A percentile compares a stretch with the other conserved stretches of the same genome.
phyloP scores from a whole-genome alignment of 1,140 invertebrate genomes.

The Chironomus striatipennis region DNA sequence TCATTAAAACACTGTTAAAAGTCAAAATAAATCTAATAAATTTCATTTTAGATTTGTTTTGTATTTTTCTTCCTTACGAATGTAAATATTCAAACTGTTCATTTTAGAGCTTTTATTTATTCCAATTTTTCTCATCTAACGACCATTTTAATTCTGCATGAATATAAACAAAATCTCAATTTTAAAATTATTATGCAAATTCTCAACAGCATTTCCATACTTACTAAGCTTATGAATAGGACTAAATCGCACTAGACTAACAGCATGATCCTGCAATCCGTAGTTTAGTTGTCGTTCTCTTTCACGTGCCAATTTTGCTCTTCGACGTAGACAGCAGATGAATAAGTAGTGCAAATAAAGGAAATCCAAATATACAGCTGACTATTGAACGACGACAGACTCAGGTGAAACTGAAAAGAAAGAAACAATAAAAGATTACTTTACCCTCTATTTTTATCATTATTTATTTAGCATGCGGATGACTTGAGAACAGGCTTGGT shows the following conservation, averaged over 20 bases:
- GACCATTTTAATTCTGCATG: not conserved
- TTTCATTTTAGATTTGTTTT: no score
- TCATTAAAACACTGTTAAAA: no score
- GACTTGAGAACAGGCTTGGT: not conserved
- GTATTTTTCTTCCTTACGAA: no score
- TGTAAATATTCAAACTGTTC: no score
- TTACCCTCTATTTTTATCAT: not conserved
- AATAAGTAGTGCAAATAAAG: conserved; percentile 69
- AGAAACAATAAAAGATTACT: conserved; percentile 11
- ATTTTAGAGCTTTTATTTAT: no score
- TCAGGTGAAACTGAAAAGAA: conserved; percentile 71
- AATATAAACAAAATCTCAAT: not conserved
- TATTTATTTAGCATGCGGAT: not conserved
- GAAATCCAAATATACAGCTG: conserved; percentile 81
- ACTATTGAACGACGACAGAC: conserved; percentile 79
- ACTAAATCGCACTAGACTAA: conserved; percentile 69
- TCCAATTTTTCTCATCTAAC: not conserved
- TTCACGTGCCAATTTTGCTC: conserved; percentile 72
- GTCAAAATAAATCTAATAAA: no score
- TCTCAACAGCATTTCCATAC: conserved; percentile 26
- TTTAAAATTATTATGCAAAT: conserved; percentile 27
- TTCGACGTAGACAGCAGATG: conserved; percentile 75
- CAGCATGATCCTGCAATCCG: conserved; percentile 65
- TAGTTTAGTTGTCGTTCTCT: conserved; percentile 66
- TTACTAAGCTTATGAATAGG: conserved; percentile 62